phyloP scores from a whole-genome alignment of 37 sponge, comb jelly and placozoan genomes.

The Bolinopsis microptera region DNA sequence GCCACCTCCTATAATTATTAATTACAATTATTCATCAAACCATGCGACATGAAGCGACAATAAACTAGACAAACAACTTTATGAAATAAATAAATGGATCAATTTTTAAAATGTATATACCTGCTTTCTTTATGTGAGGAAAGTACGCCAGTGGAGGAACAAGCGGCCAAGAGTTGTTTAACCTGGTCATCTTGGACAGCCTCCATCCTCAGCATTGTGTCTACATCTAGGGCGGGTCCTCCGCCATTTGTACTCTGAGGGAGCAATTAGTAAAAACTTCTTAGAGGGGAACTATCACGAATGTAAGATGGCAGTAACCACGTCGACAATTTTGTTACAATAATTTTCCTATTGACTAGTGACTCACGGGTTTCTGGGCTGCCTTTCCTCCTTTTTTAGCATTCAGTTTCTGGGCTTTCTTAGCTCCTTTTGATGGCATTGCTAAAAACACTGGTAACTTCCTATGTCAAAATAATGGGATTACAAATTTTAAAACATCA shows the following conservation, averaged over 20 bases:
- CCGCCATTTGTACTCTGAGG: background rate
- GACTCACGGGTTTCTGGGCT: background rate
- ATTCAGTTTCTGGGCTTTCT: conserved; percentile 38
- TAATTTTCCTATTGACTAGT: background rate
- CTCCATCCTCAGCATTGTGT: background rate
- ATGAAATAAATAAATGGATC: too few species aligned
- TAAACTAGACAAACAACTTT: too few species aligned
- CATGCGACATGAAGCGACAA: too few species aligned
- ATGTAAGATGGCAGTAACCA: too few species aligned
- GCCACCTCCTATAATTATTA: too few species aligned
- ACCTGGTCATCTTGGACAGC: conserved; percentile 55
- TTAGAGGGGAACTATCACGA: too few species aligned
- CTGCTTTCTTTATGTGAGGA: conserved; percentile 75
- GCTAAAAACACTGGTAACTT: background rate
- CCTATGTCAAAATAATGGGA: background rate
- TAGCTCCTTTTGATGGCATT: conserved; percentile 61
- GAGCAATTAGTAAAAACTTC: too few species aligned
- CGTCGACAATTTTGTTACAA: background rate
- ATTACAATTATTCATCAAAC: too few species aligned
- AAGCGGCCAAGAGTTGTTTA: conserved; percentile 45
- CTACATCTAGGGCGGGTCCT: background rate
- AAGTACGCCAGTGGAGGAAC: conserved; percentile 77
- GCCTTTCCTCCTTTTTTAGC: conserved; percentile 27
- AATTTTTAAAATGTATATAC: too few species aligned
- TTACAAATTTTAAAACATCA: too few species aligned